Evolutionary conservation across 2,888 invertebrate genomes (phyloP).

Genomic region (Melinaea menophilus): DNA sequence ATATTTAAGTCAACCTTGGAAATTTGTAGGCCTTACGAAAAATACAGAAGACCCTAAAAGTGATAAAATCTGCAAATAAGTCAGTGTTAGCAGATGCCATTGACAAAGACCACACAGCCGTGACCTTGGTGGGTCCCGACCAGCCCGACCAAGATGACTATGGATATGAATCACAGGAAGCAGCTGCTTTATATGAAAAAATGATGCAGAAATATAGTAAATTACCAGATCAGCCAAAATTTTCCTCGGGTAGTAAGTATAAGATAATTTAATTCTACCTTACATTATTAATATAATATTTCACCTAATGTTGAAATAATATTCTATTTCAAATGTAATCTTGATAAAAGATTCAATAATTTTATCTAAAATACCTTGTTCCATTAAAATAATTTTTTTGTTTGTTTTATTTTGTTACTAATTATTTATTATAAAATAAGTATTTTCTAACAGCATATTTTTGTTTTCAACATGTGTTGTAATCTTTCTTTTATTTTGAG

Average conservation of each 20-base stretch:
- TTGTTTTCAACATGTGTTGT: no score
- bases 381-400: no score
- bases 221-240: conserved; percentile 84
- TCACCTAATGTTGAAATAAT: not conserved
- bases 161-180: conserved; percentile 91
- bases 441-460: no score
- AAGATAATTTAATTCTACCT: not conserved
- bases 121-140: conserved; percentile 84
- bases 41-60: conserved; percentile 88
- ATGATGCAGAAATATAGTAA: conserved; percentile 90
- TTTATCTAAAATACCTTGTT: no score
- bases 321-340: not conserved
- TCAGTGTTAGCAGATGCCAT: conserved; percentile 90
- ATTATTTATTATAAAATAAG: no score
- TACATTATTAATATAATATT: conserved; percentile 11
- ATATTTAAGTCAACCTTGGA: not conserved
- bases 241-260: conserved; percentile 70
- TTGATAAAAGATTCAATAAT: no score
- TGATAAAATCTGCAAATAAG: conserved; percentile 93
- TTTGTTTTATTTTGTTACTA: no score
- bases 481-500: no score
- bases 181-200: conserved; percentile 88
- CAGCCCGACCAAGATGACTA: conserved; percentile 95
- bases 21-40: conserved; percentile 78
- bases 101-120: conserved; percentile 85